Evolutionary conservation across 2,888 invertebrate species (phyloP), one percentile per base, ranked within the genome.

Genomic region (Parnassius mnemosyne): DNA sequence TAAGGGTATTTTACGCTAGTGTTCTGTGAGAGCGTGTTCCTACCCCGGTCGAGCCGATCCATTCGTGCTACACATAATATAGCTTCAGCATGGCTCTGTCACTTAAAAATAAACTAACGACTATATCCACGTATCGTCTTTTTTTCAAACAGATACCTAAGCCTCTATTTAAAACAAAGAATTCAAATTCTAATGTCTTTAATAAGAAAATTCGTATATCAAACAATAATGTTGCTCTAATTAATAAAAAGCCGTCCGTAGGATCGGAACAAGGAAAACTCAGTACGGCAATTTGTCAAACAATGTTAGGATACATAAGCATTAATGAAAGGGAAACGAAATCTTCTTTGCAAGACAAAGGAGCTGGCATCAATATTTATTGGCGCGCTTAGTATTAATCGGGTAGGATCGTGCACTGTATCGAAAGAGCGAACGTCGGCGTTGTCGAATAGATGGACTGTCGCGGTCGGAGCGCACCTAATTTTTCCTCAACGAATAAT

Each of bases 321-420:
- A 89, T 89, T 85, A 85, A 88, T 89, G 89, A 83, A 86, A 84
- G 74, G 77, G 76, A 86, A 63, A 84, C 84, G 84, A 86, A 88
- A 85, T 84, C 84, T 81, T 79, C 83, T 81, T 80, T 81, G 80
- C 80, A 85, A 90, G 88, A 89, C 89, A 89, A 89, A 89, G 89
- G 82, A 89, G 84, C 83, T 77, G 78, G 85, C 83, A 84, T 87
- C 88, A 84, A 87, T 90, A 91, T 91, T 90, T 90, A 91, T 91
- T 86, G 89, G 85, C 80, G 85, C 85, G 84, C 89, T 90, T 89
- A 87, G 85, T 88, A 90, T 89, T 91, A 91, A 91, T 91, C 90
- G 88, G 80, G 78, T 76, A 69, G 79, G 84, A 85, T 86, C 83
- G 84, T 80, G 82, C 79, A 78, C 75, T 79, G 77, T 87, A 87